These are phyloP conservation scores for Tragelaphus oryx DNA, from an alignment of 2,797 vertebrate species.

Conservation along the genomic window DNA sequence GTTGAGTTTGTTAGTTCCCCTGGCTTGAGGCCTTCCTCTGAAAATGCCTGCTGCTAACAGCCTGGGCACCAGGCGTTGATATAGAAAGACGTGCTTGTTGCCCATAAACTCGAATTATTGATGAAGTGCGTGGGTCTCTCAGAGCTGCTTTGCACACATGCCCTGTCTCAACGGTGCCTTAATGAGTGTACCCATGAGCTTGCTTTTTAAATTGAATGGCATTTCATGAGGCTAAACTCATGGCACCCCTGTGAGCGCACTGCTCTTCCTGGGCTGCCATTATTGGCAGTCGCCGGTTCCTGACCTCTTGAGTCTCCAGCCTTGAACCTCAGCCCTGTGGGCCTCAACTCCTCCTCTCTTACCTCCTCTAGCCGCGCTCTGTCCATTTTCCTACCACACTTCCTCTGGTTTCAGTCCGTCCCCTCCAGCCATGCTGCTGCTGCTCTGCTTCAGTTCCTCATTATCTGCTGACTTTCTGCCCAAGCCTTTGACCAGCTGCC, in stretches of 20 bases:
- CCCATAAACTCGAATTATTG: conserved; percentile 27
- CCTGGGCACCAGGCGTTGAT: background rate
- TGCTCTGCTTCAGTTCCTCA: background rate
- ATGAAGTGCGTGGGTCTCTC: background rate
- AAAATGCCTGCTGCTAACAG: conserved; percentile 15
- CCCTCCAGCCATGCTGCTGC: background rate
- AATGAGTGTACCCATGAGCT: background rate
- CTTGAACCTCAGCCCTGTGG: background rate
- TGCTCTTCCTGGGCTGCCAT: background rate
- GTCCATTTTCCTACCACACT: background rate
- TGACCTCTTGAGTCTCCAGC: background rate
- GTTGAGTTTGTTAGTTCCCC: conserved; percentile 1
- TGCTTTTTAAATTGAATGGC: background rate
- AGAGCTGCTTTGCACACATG: background rate
- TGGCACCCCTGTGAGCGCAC: accelerated
- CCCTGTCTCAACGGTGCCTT: background rate
- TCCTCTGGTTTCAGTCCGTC: background rate
- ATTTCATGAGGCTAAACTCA: background rate
- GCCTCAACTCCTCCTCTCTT: background rate
- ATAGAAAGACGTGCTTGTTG: background rate
- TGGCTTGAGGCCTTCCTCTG: conserved; percentile 33
- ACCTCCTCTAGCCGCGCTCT: background rate
- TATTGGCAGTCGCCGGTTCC: background rate
- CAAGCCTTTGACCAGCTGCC: background rate
- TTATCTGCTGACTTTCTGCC: background rate